Conservation (phyloP, 2,888 invertebrate genomes). For the Agrilus cyanescens region DNA sequence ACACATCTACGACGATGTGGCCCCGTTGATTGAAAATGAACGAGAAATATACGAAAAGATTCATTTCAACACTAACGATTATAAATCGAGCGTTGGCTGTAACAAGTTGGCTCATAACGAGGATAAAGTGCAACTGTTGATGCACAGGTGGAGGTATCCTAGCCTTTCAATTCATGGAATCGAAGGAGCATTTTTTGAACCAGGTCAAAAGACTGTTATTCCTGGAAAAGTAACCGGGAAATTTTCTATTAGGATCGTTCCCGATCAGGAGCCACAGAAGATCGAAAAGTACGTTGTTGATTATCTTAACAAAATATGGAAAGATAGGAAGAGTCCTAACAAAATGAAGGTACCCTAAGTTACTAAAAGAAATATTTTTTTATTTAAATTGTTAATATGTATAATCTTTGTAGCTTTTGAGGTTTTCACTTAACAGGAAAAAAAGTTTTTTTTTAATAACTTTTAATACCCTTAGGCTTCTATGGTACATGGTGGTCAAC, state of each 20-base stretch:
- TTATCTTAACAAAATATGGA: constrained; percentile 69
- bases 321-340: constrained; percentile 73
- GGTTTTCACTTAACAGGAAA: no score
- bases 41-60: constrained; percentile 64
- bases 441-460: neutral
- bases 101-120: constrained; percentile 58
- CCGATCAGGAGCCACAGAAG: constrained; percentile 76
- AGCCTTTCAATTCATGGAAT: constrained; percentile 82
- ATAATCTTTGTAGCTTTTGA: no score
- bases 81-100: constrained; percentile 60
- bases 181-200: constrained; percentile 87
- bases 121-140: constrained; percentile 71
- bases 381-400: no score
- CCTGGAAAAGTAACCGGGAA: constrained; percentile 90
- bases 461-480: constrained; percentile 25
- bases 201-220: constrained; percentile 92
- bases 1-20: constrained; percentile 73
- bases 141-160: constrained; percentile 94
- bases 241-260: constrained; percentile 95
- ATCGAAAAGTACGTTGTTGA: constrained; percentile 69
- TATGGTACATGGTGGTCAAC: constrained; percentile 65
- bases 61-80: constrained; percentile 75
- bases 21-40: constrained; percentile 57
- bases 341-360: constrained; percentile 51
- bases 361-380: neutral